Conservation (phyloP, 2,797 vertebrate species). For the Melanotaenia boesemani region DNA sequence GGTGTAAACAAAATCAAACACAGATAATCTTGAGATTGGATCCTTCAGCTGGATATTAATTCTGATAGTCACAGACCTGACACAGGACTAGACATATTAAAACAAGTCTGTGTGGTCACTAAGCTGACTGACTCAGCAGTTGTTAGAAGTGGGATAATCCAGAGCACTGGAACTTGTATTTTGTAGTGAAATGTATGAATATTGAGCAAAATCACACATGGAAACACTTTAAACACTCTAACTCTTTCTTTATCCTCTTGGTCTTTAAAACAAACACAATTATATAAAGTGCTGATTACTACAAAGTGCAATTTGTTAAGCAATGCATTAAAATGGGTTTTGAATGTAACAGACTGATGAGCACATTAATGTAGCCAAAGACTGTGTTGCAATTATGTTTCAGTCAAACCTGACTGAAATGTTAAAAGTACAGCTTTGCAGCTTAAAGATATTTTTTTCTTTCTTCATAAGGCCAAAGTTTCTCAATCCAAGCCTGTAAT, state of each 20-base stretch:
- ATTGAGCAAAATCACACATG: background rate
- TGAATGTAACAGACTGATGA: constrained; percentile 23
- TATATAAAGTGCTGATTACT: constrained; percentile 48
- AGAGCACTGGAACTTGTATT: constrained; percentile 31
- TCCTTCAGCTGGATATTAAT: constrained; percentile 71
- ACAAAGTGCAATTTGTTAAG: constrained; percentile 38
- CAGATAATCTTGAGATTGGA: constrained; percentile 75
- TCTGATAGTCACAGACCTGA: constrained; percentile 71
- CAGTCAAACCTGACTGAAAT: background rate
- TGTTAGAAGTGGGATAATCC: constrained; percentile 62
- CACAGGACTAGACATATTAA: constrained; percentile 75
- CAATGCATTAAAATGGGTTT: constrained; percentile 35
- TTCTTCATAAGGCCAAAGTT: too few relatives aligned
- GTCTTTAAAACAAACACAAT: background rate
- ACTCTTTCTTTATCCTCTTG: background rate
- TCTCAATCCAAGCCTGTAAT: constrained; percentile 5
- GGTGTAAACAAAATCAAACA: constrained; percentile 77
- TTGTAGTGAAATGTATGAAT: constrained; percentile 13
- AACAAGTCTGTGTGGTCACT: constrained; percentile 42
- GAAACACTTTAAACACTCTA: background rate
- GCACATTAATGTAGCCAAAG: constrained; percentile 36
- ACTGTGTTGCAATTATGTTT: constrained; percentile 22
- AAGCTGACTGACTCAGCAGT: constrained; percentile 67
- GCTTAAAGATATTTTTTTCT: too few relatives aligned
- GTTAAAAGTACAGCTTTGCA: constrained; percentile 1